Evolutionary conservation across 2,113 vertebrate genomes (phyloP).

Genomic region (Pangasianodon gigas): DNA sequence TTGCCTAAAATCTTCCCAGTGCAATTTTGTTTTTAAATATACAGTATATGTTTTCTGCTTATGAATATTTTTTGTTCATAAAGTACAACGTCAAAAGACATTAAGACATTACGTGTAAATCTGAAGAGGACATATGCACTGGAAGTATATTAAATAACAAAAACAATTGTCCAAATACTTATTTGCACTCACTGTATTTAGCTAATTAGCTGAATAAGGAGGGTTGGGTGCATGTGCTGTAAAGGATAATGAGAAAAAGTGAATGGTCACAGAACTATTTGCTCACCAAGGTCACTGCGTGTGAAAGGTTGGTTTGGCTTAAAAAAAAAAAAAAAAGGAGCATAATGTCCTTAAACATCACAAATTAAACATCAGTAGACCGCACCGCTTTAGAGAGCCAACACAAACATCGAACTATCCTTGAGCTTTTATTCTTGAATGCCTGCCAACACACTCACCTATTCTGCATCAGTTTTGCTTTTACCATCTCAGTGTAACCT

Average conservation of each 20-base stretch:
- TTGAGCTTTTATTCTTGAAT: conserved; percentile 45
- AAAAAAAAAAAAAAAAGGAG: neutral
- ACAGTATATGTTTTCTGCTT: neutral
- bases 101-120: neutral
- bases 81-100: neutral
- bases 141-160: no score
- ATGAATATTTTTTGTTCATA: neutral
- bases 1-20: no score
- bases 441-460: neutral
- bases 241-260: neutral
- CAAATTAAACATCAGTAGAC: conserved; percentile 34
- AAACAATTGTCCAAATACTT: neutral
- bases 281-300: neutral
- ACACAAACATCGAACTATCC: neutral
- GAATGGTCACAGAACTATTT: neutral
- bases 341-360: conserved; percentile 28
- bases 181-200: neutral
- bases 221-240: no score
- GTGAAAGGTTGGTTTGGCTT: neutral
- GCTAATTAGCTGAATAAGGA: neutral
- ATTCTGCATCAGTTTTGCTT: neutral
- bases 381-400: conserved; percentile 19
- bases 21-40: no score
- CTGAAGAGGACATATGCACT: neutral
- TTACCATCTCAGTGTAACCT: neutral